Base-by-base conservation (phyloP, 2,113 vertebrate genomes). In the Isichthys henryi region DNA sequence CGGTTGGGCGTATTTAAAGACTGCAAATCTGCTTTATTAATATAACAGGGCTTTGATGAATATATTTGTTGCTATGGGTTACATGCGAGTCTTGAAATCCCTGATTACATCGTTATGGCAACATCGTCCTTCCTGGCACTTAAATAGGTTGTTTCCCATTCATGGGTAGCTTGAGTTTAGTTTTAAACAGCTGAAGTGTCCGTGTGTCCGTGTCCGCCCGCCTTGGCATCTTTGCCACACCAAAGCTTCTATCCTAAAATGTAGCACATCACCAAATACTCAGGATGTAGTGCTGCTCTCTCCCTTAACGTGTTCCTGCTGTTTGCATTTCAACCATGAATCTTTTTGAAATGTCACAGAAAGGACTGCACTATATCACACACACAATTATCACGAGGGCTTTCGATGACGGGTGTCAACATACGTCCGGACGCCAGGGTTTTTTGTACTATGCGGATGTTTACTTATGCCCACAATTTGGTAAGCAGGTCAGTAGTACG, bases 31-130 rank as follows among this genome's bases (percentile, higher is more conserved):
- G 13, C 31, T 39, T 80, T 43, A 80, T 80, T 39, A 43, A 43
- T 80, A 43, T 80, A 43, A 77, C 31, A 35, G 70, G 15, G 39
- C 43, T 45, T 27, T 50, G 21, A 49, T 83, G 86, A 88, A 27
- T 90, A 89, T 52, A 70, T 90, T 91, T n/a, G 46, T 93, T 94
- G 89, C 91, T 88, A 91, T 92, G 89, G 87, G 46, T 90, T 66
- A 90, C 92, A 88, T 91, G 90, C 88, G 89, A 89, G 90, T 53
- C 85, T 91, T 85, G 56, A 82, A 58, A 92, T 89, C 88, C 91
- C 89, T 91, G 89, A 90, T 52, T 86, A 88, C 46, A 0, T 90
- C 94, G 82, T 92, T 92, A 83, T 90, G 90, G 88, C 70, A 92
- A 70, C 90, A 90, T 88, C 70, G n/a, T 39, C 39, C 3, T 13